These are phyloP conservation scores for Trichogramma evanescens DNA, from an alignment of 2,888 invertebrate species.

Conservation along the genomic window DNA sequence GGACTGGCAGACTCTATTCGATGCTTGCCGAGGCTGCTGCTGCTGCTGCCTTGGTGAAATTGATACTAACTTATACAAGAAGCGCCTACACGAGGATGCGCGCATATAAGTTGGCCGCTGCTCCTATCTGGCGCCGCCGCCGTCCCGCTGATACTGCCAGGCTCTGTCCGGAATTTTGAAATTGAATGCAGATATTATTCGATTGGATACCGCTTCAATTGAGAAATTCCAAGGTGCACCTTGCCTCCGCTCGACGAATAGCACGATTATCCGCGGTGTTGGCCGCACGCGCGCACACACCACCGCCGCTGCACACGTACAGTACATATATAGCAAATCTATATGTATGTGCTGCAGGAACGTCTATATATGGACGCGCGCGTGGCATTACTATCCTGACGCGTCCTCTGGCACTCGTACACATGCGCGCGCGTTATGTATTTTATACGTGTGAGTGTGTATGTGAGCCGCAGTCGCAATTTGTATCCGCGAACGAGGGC, in stretches of 20 bases:
- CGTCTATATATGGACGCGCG: too few relatives aligned
- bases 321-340: too few relatives aligned
- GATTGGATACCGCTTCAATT: conserved; percentile 16
- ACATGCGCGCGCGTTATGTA: too few relatives aligned
- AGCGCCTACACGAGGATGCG: conserved; percentile 3
- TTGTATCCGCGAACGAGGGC: background rate
- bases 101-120: conserved; percentile 12
- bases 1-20: background rate
- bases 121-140: background rate
- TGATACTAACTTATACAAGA: conserved; percentile 20
- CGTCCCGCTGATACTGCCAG: background rate
- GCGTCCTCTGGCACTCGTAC: too few relatives aligned
- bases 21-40: background rate
- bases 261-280: background rate
- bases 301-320: too few relatives aligned
- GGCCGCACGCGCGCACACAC: background rate
- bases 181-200: conserved; percentile 22
- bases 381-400: too few relatives aligned
- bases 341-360: too few relatives aligned
- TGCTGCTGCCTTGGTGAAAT: background rate
- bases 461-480: background rate
- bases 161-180: conserved; percentile 16
- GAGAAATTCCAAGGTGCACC: conserved; percentile 17
- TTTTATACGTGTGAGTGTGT: too few relatives aligned
- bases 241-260: background rate